phyloP scores from a whole-genome alignment of 2,113 vertebrate species.

The Lycaon pictus region DNA sequence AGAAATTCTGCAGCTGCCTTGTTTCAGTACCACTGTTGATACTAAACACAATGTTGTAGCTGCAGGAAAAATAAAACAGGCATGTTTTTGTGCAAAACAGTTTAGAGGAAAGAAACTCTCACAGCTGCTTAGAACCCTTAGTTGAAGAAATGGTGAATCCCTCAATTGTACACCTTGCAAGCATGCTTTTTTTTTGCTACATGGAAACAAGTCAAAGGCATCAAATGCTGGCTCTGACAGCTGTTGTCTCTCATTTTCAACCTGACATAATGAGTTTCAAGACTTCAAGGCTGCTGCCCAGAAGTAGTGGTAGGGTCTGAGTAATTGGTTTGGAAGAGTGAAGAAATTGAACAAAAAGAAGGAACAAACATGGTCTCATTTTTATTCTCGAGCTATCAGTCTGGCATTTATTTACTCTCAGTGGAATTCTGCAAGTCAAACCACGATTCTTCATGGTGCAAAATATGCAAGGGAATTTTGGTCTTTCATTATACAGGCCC shows the following conservation, averaged over 20 bases:
- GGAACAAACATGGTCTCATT: conserved; percentile 2
- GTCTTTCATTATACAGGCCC: neutral
- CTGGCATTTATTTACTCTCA: conserved; percentile 12
- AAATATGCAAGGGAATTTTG: neutral
- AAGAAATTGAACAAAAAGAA: conserved; percentile 64
- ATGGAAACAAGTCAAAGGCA: neutral
- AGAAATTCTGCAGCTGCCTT: neutral
- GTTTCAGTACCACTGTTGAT: neutral
- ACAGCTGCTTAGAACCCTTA: conserved; percentile 11
- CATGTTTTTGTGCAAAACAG: conserved; percentile 12
- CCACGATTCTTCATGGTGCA: neutral
- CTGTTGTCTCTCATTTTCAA: conserved; percentile 68
- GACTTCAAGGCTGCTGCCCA: conserved; percentile 62
- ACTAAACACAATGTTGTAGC: neutral
- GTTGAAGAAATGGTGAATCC: neutral
- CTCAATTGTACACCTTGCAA: neutral
- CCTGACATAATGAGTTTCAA: conserved; percentile 63
- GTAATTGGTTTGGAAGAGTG: conserved; percentile 61
- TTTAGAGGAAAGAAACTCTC: neutral
- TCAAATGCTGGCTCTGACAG: conserved; percentile 52
- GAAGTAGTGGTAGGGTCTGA: neutral
- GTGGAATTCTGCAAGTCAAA: conserved; percentile 11
- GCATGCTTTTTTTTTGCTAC: neutral
- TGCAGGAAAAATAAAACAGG: neutral
- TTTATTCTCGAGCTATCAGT: conserved; percentile 41